phyloP scores from a whole-genome alignment of 2,888 invertebrate species.

The Apodemia zela region DNA sequence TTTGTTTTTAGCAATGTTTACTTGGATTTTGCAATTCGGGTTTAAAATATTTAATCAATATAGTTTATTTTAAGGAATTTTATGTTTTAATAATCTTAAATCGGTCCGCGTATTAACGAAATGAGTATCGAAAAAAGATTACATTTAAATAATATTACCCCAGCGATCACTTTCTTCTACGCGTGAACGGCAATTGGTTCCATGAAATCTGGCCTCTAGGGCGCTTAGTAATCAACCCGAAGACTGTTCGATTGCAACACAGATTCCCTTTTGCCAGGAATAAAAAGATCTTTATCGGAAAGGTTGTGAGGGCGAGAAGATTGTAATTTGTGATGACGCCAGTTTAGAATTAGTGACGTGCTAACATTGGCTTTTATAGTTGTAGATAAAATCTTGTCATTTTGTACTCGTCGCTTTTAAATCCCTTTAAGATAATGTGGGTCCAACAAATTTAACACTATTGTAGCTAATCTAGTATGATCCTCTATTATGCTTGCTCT shows the following conservation, averaged over 20 bases:
- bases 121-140: conserved; percentile 77
- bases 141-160: conserved; percentile 80
- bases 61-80: conserved; percentile 20
- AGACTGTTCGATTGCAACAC: conserved; percentile 66
- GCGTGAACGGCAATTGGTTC: conserved; percentile 69
- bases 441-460: conserved; percentile 8
- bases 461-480: not conserved
- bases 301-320: conserved; percentile 65
- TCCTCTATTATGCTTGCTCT: not conserved
- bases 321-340: conserved; percentile 69
- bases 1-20: too few relatives aligned
- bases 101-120: conserved; percentile 36
- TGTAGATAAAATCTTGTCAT: conserved; percentile 26
- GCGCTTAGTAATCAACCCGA: conserved; percentile 71
- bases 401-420: conserved; percentile 14
- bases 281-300: conserved; percentile 73
- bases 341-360: conserved; percentile 57
- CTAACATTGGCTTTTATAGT: conserved; percentile 37
- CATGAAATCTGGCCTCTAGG: conserved; percentile 73
- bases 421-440: conserved; percentile 7
- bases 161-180: conserved; percentile 71
- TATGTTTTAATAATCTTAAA: conserved; percentile 36
- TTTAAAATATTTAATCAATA: too few relatives aligned
- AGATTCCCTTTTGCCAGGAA: conserved; percentile 67
- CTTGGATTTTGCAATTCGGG: too few relatives aligned